Evolutionary conservation across 2,797 vertebrate genomes (phyloP).

Genomic region (Takifugu ocellatus): DNA sequence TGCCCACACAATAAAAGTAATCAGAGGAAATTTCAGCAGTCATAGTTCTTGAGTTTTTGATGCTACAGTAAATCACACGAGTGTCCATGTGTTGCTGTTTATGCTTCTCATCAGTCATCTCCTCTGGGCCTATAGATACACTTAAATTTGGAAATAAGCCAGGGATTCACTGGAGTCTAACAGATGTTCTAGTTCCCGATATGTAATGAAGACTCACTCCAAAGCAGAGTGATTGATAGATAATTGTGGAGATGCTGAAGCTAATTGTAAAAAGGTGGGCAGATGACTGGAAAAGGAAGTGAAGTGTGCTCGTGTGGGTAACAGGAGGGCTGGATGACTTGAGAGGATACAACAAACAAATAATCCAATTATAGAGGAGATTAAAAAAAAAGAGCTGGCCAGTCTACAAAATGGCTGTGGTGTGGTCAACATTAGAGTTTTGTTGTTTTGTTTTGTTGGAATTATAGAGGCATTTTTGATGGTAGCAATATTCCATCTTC

Average conservation of each 20-base stretch:
- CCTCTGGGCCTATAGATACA: background rate
- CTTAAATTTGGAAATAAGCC: background rate
- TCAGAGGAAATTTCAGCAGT: no score
- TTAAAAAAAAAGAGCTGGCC: background rate
- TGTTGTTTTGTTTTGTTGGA: no score
- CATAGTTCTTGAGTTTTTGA: no score
- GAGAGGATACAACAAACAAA: conserved; percentile 14
- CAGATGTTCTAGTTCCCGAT: conserved; percentile 1
- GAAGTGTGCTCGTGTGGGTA: background rate
- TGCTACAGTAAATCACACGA: no score
- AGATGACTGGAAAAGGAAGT: background rate
- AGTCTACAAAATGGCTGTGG: background rate
- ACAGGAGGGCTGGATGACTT: background rate
- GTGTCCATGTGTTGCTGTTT: background rate
- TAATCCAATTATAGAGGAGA: conserved; percentile 12
- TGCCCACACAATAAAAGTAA: no score
- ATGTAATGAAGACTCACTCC: background rate
- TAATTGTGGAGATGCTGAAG: background rate
- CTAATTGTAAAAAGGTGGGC: conserved; percentile 1
- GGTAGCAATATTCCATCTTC: no score
- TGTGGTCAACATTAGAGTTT: background rate
- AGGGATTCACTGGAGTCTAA: background rate
- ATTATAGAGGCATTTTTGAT: no score
- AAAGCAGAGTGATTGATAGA: background rate
- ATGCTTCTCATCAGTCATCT: background rate